Evolutionary conservation across 2,797 vertebrate genomes (phyloP).

Genomic region (Eupleurogrammus muticus): DNA sequence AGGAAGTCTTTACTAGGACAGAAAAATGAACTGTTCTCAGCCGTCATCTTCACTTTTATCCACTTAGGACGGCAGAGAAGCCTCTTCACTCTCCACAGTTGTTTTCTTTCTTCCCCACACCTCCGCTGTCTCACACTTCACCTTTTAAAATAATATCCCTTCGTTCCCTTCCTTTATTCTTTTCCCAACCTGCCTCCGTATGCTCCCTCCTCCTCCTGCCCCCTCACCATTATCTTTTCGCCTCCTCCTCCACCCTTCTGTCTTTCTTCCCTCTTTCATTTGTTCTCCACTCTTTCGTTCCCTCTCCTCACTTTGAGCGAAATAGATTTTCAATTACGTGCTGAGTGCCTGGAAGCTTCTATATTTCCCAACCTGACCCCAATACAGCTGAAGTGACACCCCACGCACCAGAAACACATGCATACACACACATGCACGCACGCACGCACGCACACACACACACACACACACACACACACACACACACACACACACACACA

Average conservation of each 20-base stretch:
- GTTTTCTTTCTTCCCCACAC: constrained; percentile 63
- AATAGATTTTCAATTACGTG: constrained; percentile 89
- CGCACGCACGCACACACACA: too few relatives aligned
- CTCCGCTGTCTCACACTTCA: constrained; percentile 54
- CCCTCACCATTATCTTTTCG: constrained; percentile 58
- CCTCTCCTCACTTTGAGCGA: constrained; percentile 83
- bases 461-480: constrained; percentile 18
- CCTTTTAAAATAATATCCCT: constrained; percentile 67
- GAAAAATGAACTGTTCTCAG: constrained; percentile 69
- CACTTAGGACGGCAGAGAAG: constrained; percentile 63
- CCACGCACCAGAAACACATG: constrained; percentile 59
- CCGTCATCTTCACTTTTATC: constrained; percentile 72
- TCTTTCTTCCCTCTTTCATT: constrained; percentile 76
- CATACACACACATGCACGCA: constrained; percentile 39
- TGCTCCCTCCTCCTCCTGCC: constrained; percentile 23
- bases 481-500: constrained; percentile 31
- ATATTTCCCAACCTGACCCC: constrained; percentile 86
- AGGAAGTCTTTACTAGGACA: constrained; percentile 55
- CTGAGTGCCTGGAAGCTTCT: constrained; percentile 87
- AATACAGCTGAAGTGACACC: constrained; percentile 79
- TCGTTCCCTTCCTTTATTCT: constrained; percentile 38
- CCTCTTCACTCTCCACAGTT: constrained; percentile 39
- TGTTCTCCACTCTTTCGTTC: constrained; percentile 75
- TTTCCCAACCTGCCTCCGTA: constrained; percentile 35
- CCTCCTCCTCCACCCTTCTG: constrained; percentile 32